These are phyloP conservation scores for Sinocyclocheilus anophthalmus DNA, from an alignment of 2,113 vertebrate species.

Conservation along the genomic window DNA sequence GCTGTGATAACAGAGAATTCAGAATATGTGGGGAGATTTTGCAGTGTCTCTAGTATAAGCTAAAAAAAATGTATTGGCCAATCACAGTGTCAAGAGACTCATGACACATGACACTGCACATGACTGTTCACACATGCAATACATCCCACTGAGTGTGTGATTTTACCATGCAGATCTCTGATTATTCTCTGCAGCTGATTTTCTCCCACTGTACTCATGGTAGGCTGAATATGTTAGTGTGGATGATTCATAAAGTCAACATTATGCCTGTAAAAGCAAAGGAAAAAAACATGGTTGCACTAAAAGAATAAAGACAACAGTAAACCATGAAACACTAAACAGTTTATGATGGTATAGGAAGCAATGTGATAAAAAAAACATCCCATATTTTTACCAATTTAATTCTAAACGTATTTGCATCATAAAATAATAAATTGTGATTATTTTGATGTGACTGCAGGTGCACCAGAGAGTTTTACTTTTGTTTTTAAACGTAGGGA, in stretches of 20 bases:
- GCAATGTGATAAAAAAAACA: background rate
- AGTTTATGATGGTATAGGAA: background rate
- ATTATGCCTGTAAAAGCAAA: constrained; percentile 2
- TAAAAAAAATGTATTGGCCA: background rate
- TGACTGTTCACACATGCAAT: background rate
- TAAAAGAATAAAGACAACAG: background rate
- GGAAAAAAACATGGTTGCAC: background rate
- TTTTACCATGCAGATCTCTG: constrained; percentile 88
- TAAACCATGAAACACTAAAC: background rate
- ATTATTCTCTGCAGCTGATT: constrained; percentile 94
- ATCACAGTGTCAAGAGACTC: background rate
- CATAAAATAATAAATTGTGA: background rate
- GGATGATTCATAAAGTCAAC: constrained; percentile 44
- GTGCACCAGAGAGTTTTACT: background rate
- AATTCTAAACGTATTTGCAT: background rate
- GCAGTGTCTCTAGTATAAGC: background rate
- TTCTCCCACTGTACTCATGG: constrained; percentile 79
- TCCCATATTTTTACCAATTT: background rate
- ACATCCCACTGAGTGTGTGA: background rate
- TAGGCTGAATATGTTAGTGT: constrained; percentile 71
- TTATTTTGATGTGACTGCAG: background rate
- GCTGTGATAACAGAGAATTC: background rate
- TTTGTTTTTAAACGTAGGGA: background rate
- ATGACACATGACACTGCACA: background rate
- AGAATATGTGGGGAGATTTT: background rate